Percentiles rank a stretch among this genome's conserved stretches.
phyloP scores from a whole-genome alignment of 2,113 vertebrate species.

The Leptodactylus fuscus region DNA sequence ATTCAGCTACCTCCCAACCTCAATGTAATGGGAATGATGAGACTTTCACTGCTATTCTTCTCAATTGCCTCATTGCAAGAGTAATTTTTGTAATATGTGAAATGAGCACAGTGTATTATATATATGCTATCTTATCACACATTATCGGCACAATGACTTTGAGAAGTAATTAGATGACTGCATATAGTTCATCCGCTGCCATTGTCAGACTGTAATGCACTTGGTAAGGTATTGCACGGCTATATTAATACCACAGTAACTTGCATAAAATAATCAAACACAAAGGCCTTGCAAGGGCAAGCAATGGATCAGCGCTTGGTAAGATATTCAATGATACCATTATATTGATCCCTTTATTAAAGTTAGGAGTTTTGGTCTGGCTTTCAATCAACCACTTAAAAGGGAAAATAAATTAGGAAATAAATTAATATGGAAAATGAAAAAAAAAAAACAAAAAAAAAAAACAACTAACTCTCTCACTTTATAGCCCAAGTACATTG shows the following conservation, averaged over 20 bases:
- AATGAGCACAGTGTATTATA: slow-evolving; percentile 33
- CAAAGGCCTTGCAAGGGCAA: background rate
- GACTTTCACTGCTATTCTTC: slow-evolving; percentile 34
- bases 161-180: slow-evolving; percentile 22
- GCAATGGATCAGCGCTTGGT: background rate
- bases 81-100: slow-evolving; percentile 31
- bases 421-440: too few species aligned
- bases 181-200: background rate
- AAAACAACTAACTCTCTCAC: background rate
- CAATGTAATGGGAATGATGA: slow-evolving; percentile 25
- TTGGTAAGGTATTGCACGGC: background rate
- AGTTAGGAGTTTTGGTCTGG: too few species aligned
- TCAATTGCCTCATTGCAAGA: slow-evolving; percentile 35
- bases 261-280: slow-evolving; percentile 23
- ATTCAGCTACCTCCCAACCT: slow-evolving; percentile 29
- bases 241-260: background rate
- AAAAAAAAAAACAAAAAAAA: too few species aligned
- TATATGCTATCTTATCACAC: slow-evolving; percentile 26
- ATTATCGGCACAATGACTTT: slow-evolving; percentile 23
- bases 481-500: background rate
- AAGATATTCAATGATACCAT: background rate
- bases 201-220: background rate
- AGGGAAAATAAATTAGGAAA: background rate
- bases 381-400: background rate
- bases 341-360: too few species aligned